These are phyloP conservation scores for Sminthurides bifidus DNA, from an alignment of 1,140 invertebrate species.

Conservation along the genomic window DNA sequence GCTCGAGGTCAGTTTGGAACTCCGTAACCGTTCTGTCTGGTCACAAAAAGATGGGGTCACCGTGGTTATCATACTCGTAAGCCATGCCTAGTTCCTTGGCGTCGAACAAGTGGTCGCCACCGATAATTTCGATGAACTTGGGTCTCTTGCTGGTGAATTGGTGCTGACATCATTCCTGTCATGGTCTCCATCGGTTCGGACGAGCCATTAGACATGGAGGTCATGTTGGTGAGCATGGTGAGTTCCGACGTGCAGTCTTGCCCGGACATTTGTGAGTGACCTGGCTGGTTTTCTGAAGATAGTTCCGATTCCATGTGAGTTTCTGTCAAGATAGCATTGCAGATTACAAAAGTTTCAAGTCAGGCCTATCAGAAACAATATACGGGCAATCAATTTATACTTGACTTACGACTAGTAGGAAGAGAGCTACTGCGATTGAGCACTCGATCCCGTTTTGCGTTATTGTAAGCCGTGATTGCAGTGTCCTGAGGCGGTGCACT, in stretches of 20 bases:
- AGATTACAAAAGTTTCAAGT: no score
- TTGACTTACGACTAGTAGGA: neutral
- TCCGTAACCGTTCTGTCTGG: no score
- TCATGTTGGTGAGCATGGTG: neutral
- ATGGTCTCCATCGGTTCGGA: neutral
- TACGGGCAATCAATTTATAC: no score
- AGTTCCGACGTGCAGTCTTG: neutral
- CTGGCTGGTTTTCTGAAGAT: no score
- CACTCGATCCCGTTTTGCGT: neutral
- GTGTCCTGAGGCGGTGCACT: neutral
- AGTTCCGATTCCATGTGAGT: no score
- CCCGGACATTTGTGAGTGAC: no score
- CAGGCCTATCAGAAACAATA: no score
- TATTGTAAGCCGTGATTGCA: neutral
- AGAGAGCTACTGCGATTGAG: neutral
- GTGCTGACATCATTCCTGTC: neutral
- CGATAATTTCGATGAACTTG: slow-evolving; percentile 1
- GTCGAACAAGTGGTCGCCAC: slow-evolving; percentile 13
- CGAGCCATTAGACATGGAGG: neutral
- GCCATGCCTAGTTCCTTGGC: slow-evolving; percentile 20
- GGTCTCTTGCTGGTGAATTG: neutral
- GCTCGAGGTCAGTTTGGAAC: no score
- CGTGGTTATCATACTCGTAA: slow-evolving; percentile 6
- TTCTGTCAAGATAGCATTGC: no score
- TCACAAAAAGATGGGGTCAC: neutral